These are phyloP conservation scores for Quadroppia sp. DNA, from an alignment of 2,888 invertebrate genomes.

Conservation along the genomic window DNA sequence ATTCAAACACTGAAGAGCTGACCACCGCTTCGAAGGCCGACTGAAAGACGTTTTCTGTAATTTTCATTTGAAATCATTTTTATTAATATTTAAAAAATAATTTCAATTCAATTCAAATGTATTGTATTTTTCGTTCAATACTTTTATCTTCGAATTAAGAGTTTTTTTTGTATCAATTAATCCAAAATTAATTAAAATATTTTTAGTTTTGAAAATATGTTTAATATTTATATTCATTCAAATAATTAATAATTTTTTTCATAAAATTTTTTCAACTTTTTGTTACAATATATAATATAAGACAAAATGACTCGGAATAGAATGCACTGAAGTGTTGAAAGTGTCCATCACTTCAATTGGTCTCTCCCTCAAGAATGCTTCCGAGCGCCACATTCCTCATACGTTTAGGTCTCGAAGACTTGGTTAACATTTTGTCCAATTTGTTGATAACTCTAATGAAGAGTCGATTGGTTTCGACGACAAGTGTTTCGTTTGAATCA, in stretches of 20 bases:
- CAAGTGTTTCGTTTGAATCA: constrained; percentile 3
- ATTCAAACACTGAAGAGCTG: constrained; percentile 22
- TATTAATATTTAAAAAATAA: not conserved
- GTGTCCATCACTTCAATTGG: no score
- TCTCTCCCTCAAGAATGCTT: constrained; percentile 21
- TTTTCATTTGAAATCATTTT: not conserved
- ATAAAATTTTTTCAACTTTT: no score
- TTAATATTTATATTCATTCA: no score
- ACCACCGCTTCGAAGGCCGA: not conserved
- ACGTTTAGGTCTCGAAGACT: not conserved
- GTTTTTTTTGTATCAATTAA: no score
- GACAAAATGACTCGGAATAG: no score
- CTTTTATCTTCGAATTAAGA: no score
- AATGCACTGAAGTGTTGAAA: not conserved
- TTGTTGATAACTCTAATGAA: constrained; percentile 23
- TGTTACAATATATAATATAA: no score
- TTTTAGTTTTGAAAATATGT: no score
- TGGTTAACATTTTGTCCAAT: constrained; percentile 37
- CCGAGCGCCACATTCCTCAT: constrained; percentile 34
- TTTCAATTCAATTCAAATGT: no score
- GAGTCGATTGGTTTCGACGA: not conserved
- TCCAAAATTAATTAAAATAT: no score
- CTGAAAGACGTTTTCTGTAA: not conserved
- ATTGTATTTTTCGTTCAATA: no score
- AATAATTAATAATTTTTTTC: no score